Evolutionary conservation across 2,797 vertebrate genomes (phyloP).

Genomic region (Cyprinella venusta): DNA sequence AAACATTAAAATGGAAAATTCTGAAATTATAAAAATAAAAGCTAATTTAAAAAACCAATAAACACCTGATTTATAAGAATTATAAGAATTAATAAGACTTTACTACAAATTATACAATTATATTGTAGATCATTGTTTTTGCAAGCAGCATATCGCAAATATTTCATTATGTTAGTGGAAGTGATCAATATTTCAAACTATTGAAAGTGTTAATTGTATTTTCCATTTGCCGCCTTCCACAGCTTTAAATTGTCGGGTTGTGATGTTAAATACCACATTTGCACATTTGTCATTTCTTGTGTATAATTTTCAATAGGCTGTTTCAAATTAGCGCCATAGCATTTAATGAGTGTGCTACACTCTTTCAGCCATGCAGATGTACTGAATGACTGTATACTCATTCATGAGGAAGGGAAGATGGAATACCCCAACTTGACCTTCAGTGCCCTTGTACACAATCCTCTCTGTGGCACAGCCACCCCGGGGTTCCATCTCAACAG

Average conservation of each 20-base stretch:
- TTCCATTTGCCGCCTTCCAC: neutral
- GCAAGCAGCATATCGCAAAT: neutral
- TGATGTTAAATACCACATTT: neutral
- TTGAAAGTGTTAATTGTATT: neutral
- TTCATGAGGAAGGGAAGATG: constrained; percentile 5
- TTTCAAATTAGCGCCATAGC: neutral
- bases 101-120: neutral
- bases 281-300: constrained; percentile 18
- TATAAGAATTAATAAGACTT: no score
- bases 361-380: constrained; percentile 15
- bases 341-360: neutral
- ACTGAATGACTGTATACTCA: neutral
- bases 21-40: neutral
- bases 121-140: no score
- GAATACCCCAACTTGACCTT: constrained; percentile 31
- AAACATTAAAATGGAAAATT: neutral
- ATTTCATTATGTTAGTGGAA: neutral
- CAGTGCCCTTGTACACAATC: constrained; percentile 13
- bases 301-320: constrained; percentile 12
- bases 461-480: constrained; percentile 13
- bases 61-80: no score
- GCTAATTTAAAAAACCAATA: neutral
- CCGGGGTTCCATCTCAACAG: constrained; percentile 16
- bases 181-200: neutral
- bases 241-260: neutral